Evolutionary conservation across 2,797 vertebrate species (phyloP).

Genomic region (Rhinophrynus dorsalis): DNA sequence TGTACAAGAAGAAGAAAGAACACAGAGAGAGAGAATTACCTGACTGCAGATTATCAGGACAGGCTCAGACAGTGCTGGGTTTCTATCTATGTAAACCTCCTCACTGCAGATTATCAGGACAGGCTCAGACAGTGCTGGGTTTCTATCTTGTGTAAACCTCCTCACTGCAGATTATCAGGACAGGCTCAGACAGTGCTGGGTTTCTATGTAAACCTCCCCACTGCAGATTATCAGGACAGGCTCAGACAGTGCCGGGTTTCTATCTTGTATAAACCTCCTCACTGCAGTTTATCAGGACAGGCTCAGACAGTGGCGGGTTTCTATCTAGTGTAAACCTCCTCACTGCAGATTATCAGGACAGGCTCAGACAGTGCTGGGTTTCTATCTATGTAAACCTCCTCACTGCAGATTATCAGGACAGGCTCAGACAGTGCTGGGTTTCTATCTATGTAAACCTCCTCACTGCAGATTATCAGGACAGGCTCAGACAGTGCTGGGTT

Average conservation of each 20-base stretch:
- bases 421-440: not conserved
- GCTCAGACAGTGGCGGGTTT: not conserved
- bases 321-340: not conserved
- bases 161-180: not conserved
- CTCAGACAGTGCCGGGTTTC: not conserved
- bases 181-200: not conserved
- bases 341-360: not conserved
- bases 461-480: not conserved
- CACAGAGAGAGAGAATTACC: slow-evolving; percentile 47
- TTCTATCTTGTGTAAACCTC: not conserved
- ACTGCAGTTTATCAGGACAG: not conserved
- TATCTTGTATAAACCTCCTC: not conserved
- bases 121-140: not conserved
- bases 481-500: not conserved
- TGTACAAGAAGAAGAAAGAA: slow-evolving; percentile 76
- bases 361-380: not conserved
- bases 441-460: not conserved
- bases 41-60: slow-evolving; percentile 6
- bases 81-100: not conserved
- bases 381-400: not conserved
- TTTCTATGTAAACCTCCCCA: not conserved
- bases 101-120: slow-evolving; percentile 6
- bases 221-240: not conserved
- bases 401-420: not conserved
- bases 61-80: slow-evolving; percentile 2